These are phyloP conservation scores for Xenopus petersii DNA, from an alignment of 2,797 vertebrate species.

Conservation along the genomic window DNA sequence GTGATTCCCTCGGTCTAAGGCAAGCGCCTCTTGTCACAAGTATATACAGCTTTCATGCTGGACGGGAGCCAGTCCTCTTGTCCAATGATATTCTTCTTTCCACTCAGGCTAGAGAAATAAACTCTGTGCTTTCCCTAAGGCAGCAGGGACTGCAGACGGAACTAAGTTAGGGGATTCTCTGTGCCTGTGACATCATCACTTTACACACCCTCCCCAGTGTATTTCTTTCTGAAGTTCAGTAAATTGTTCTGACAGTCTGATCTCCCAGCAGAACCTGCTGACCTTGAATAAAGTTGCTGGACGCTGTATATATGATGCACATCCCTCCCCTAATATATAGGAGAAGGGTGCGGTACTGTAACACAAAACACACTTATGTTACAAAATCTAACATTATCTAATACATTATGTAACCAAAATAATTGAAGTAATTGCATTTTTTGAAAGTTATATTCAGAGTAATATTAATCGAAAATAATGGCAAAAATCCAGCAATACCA, in stretches of 20 bases:
- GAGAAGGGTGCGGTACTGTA: too few relatives aligned
- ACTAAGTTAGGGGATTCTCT: not conserved
- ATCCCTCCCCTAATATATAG: too few relatives aligned
- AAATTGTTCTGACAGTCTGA: not conserved
- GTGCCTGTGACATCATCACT: not conserved
- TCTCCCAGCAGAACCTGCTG: not conserved
- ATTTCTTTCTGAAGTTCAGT: not conserved
- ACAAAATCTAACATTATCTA: too few relatives aligned
- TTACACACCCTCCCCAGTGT: not conserved
- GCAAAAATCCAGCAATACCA: too few relatives aligned
- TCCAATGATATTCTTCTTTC: slow-evolving; percentile 72
- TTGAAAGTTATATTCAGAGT: too few relatives aligned
- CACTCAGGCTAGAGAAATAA: slow-evolving; percentile 22
- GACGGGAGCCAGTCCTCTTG: slow-evolving; percentile 59
- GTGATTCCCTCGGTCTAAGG: slow-evolving; percentile 30
- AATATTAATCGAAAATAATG: too few relatives aligned
- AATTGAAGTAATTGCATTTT: too few relatives aligned
- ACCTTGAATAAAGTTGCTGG: too few relatives aligned
- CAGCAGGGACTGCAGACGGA: slow-evolving; percentile 1
- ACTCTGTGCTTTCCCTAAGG: not conserved
- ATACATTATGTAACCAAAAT: too few relatives aligned
- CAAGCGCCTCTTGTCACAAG: slow-evolving; percentile 54
- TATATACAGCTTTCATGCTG: slow-evolving; percentile 69
- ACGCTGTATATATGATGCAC: too few relatives aligned
- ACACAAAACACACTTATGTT: too few relatives aligned